These are phyloP conservation scores for Zaprionus inermis DNA, from an alignment of 1,140 invertebrate species.

Conservation along the genomic window DNA sequence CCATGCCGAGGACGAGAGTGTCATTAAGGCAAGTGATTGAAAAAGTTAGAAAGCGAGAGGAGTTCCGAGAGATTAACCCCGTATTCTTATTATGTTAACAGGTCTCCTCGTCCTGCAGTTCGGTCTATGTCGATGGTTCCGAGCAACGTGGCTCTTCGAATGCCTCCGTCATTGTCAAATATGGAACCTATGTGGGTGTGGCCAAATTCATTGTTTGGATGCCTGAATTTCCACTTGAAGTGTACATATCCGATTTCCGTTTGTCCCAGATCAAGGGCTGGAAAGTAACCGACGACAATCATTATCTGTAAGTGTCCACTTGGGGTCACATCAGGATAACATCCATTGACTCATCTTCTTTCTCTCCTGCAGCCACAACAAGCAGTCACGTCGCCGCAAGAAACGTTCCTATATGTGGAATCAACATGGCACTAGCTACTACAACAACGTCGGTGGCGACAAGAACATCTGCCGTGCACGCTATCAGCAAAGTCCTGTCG, in stretches of 20 bases:
- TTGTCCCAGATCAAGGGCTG: conserved; percentile 96
- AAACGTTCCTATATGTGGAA: conserved; percentile 86
- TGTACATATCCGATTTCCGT: conserved; percentile 93
- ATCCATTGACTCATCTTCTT: not conserved
- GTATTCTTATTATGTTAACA: conserved; percentile 72
- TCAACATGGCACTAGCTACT: conserved; percentile 81
- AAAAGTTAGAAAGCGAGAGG: not conserved
- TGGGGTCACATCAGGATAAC: not conserved
- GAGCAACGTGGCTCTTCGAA: conserved; percentile 97
- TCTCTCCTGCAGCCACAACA: conserved; percentile 52
- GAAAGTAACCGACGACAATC: conserved; percentile 92
- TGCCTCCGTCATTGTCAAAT: conserved; percentile 96
- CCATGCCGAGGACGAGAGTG: conserved; percentile 97
- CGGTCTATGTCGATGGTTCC: conserved; percentile 98
- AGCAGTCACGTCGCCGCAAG: conserved; percentile 85
- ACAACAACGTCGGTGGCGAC: conserved; percentile 86
- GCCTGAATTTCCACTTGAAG: conserved; percentile 96
- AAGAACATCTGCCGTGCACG: conserved; percentile 90
- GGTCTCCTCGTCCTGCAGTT: conserved; percentile 98
- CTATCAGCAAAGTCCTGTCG: conserved; percentile 95
- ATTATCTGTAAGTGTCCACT: conserved; percentile 83
- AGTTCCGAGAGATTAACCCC: not conserved
- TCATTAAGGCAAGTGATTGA: conserved; percentile 93
- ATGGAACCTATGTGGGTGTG: conserved; percentile 94
- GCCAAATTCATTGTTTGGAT: conserved; percentile 98